Evolutionary conservation across 1,140 invertebrate genomes (phyloP).

Genomic region (Drosophila elegans): DNA sequence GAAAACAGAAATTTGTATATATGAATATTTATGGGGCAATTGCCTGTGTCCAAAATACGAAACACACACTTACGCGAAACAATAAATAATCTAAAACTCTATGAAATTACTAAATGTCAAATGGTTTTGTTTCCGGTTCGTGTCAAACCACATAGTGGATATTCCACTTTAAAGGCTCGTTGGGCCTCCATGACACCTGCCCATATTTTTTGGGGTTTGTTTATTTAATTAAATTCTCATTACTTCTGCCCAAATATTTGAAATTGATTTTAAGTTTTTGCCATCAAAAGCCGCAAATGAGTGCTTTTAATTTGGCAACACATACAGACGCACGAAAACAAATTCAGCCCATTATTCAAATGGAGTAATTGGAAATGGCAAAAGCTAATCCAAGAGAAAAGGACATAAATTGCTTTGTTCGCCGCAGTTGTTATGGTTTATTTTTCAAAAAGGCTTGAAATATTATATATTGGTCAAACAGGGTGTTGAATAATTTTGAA

Average conservation of each 20-base stretch:
- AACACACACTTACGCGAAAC: constrained; percentile 36
- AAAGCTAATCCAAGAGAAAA: constrained; percentile 22
- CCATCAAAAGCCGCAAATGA: constrained; percentile 53
- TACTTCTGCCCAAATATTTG: constrained; percentile 37
- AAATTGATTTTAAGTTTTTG: constrained; percentile 49
- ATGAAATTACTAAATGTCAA: constrained; percentile 79
- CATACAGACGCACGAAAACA: constrained; percentile 13
- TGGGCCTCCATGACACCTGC: constrained; percentile 24
- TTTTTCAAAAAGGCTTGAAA: constrained; percentile 35
- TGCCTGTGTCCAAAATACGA: constrained; percentile 15
- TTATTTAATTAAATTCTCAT: constrained; percentile 54
- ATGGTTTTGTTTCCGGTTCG: constrained; percentile 50
- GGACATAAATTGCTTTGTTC: constrained; percentile 47
- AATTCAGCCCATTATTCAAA: constrained; percentile 27
- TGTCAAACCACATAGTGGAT: constrained; percentile 22
- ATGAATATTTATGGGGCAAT: constrained; percentile 77
- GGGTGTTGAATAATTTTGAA: constrained; percentile 7
- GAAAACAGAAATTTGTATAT: constrained; percentile 62
- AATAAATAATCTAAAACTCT: constrained; percentile 82
- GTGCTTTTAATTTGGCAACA: constrained; percentile 55
- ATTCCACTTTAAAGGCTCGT: constrained; percentile 11
- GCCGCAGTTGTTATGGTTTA: constrained; percentile 4
- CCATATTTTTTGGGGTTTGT: constrained; percentile 1
- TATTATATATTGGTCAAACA: constrained; percentile 25
- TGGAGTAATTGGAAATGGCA: constrained; percentile 8